A percentile compares a stretch with the other conserved stretches of the same genome.
These are phyloP conservation scores for Meganola albula DNA, from an alignment of 2,888 invertebrate genomes.

Conservation along the genomic window DNA sequence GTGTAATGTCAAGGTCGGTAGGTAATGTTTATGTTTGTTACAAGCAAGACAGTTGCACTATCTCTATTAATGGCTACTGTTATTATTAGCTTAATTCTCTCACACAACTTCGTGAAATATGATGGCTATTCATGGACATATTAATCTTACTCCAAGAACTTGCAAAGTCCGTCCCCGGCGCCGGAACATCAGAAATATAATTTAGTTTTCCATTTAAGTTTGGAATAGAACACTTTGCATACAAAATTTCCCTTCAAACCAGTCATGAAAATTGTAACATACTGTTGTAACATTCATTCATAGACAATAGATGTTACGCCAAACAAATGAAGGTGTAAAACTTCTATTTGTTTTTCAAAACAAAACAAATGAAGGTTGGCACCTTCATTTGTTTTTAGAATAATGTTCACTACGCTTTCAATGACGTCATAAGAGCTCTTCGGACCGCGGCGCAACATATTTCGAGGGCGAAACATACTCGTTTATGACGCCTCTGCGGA, in stretches of 20 bases:
- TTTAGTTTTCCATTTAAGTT: constrained; percentile 36
- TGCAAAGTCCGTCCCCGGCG: constrained; percentile 24
- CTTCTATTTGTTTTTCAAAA: too few relatives aligned
- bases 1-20: too few relatives aligned
- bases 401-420: constrained; percentile 32
- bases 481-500: constrained; percentile 49
- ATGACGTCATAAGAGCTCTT: constrained; percentile 40
- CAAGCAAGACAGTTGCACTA: too few relatives aligned
- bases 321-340: too few relatives aligned
- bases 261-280: constrained; percentile 23
- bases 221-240: constrained; percentile 30
- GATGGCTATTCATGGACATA: constrained; percentile 24
- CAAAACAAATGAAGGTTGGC: too few relatives aligned
- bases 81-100: constrained; percentile 14
- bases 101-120: constrained; percentile 20
- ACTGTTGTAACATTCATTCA: constrained; percentile 26
- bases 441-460: constrained; percentile 26
- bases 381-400: constrained; percentile 41
- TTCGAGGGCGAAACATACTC: constrained; percentile 34
- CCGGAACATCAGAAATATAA: constrained; percentile 32
- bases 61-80: too few relatives aligned
- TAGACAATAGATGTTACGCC: constrained; percentile 30
- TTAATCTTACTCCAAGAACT: constrained; percentile 29
- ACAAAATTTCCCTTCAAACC: constrained; percentile 31
- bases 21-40: constrained; percentile 7